Conservation (phyloP, 2,113 vertebrate species). For the Leptosomus discolor region DNA sequence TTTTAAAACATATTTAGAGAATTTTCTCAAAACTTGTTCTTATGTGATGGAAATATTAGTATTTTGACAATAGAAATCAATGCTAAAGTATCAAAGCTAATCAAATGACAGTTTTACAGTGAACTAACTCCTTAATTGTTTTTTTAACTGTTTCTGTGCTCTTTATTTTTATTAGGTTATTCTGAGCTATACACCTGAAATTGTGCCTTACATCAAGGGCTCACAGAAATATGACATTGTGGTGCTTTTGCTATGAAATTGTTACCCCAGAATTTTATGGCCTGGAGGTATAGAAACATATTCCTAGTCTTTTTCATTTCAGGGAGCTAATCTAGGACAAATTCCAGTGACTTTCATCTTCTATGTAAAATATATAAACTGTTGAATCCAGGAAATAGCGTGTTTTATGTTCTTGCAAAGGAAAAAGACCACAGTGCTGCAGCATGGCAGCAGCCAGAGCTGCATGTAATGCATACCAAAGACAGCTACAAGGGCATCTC, state of each 20-base stretch:
- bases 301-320: background rate
- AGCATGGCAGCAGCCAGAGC: background rate
- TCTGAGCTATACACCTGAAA: background rate
- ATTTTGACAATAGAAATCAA: background rate
- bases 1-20: background rate
- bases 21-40: background rate
- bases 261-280: background rate
- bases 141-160: background rate
- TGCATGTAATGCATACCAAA: background rate
- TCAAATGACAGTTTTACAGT: background rate
- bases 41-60: background rate
- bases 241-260: background rate
- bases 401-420: background rate
- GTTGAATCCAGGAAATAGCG: background rate
- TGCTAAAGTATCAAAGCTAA: background rate
- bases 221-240: background rate
- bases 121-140: background rate
- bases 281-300: background rate
- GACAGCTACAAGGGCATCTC: background rate
- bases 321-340: background rate
- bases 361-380: background rate
- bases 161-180: background rate
- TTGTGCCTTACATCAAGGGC: background rate
- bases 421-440: background rate
- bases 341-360: background rate